Percentiles rank a stretch among this genome's conserved stretches.
Conservation (phyloP, 2,113 vertebrate species). For the Ctenomys sociabilis region DNA sequence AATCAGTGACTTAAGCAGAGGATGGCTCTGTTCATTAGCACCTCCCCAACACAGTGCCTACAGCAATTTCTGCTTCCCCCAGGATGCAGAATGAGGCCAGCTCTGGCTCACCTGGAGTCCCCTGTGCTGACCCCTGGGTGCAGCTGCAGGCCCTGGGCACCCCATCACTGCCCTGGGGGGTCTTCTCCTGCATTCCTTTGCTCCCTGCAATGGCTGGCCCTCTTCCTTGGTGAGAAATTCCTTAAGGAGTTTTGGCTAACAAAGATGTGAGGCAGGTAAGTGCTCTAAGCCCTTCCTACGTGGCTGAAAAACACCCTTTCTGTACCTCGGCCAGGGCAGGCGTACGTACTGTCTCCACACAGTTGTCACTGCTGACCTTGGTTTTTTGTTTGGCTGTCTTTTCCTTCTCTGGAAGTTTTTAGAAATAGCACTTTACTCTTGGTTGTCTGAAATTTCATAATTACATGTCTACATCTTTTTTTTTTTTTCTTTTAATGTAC, state of each 20-base stretch:
- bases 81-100: too few relatives aligned
- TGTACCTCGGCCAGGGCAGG: not conserved
- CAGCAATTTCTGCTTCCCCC: not conserved
- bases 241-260: not conserved
- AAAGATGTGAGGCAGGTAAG: not conserved
- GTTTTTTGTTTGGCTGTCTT: not conserved
- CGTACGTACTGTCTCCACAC: too few relatives aligned
- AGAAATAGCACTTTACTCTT: conserved; percentile 28
- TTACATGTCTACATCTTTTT: not conserved
- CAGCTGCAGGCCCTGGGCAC: accelerated
- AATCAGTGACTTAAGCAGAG: not conserved
- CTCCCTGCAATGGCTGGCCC: not conserved
- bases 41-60: not conserved
- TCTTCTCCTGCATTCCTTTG: not conserved
- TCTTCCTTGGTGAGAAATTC: not conserved
- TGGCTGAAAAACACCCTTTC: not conserved
- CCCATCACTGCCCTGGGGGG: not conserved
- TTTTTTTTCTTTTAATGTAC: not conserved
- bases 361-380: not conserved
- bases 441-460: conserved; percentile 52
- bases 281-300: not conserved
- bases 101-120: not conserved
- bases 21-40: not conserved
- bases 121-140: too few relatives aligned
- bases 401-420: not conserved